Percentiles rank a stretch among this genome's conserved stretches.
These are phyloP conservation scores for Crotalus tigris DNA, from an alignment of 2,113 vertebrate species.

Conservation along the genomic window DNA sequence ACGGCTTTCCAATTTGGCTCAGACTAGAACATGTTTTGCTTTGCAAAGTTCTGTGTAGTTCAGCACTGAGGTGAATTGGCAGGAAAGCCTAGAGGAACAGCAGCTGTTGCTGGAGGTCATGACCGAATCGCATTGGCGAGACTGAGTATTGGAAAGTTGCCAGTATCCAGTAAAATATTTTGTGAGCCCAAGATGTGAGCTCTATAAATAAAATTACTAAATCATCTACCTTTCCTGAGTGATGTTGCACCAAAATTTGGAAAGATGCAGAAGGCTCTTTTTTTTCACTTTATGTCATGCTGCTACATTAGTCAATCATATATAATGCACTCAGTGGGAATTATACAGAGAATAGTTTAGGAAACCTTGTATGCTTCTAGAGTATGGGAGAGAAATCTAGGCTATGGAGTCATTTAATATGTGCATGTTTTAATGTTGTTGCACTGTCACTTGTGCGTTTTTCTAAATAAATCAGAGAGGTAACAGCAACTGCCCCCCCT, in stretches of 20 bases:
- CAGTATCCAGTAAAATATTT: not conserved
- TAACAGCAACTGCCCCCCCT: not conserved
- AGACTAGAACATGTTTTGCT: not conserved
- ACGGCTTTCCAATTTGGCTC: not conserved
- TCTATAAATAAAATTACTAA: constrained; percentile 11
- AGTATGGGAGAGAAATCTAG: not conserved
- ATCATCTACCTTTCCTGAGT: constrained; percentile 9
- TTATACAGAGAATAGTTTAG: not conserved
- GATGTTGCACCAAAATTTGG: not conserved
- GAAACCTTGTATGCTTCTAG: not conserved
- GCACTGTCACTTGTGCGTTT: not conserved
- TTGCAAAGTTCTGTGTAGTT: constrained; percentile 5
- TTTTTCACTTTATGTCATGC: accelerated
- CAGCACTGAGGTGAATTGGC: not conserved
- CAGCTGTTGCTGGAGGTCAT: not conserved
- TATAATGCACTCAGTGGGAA: not conserved
- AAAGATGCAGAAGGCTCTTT: not conserved
- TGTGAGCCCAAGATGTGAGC: not conserved
- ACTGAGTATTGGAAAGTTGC: not conserved
- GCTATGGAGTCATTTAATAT: not conserved
- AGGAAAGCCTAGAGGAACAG: constrained; percentile 5
- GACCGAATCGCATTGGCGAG: not conserved
- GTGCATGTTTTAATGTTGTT: not conserved
- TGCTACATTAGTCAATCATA: constrained; percentile 25
- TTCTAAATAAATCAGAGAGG: not conserved